Evolutionary conservation across 2,797 vertebrate species (phyloP).

Genomic region (Clarias laeviceps): DNA sequence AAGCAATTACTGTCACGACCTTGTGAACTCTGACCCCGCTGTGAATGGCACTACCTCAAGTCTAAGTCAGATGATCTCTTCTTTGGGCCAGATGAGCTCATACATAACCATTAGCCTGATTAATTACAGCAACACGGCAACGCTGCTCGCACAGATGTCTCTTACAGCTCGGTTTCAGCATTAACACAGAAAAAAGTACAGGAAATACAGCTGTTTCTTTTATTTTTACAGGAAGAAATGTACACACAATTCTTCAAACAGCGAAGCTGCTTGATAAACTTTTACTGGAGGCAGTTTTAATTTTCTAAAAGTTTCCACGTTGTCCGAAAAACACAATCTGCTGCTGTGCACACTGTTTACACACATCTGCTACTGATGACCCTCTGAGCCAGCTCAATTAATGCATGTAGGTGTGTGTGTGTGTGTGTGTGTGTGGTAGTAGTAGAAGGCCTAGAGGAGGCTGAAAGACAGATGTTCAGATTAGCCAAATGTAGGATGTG

Average conservation of each 20-base stretch:
- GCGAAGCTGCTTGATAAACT: not conserved
- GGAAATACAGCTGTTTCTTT: not conserved
- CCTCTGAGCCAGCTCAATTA: not conserved
- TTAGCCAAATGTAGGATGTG: not conserved
- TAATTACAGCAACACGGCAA: not conserved
- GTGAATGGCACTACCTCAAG: conserved; percentile 33
- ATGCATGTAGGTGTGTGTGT: conserved; percentile 1
- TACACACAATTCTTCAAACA: not conserved
- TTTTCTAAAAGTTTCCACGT: conserved; percentile 9
- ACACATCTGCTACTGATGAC: conserved; percentile 35
- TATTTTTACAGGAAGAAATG: not conserved
- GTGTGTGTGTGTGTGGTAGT: not conserved
- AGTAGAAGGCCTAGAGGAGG: not conserved
- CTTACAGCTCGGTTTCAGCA: not conserved
- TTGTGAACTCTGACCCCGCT: conserved; percentile 41
- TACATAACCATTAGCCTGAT: conserved; percentile 18
- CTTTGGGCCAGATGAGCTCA: conserved; percentile 23
- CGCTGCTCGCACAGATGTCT: no score
- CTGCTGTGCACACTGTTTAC: not conserved
- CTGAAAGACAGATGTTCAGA: conserved; percentile 34
- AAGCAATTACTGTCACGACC: conserved; percentile 51
- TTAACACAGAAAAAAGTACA: not conserved
- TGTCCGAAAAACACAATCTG: conserved; percentile 5
- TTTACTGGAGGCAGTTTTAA: not conserved
- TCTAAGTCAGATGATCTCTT: conserved; percentile 19